Evolutionary conservation across 2,888 invertebrate species (phyloP).

Genomic region (Blera fallax): DNA sequence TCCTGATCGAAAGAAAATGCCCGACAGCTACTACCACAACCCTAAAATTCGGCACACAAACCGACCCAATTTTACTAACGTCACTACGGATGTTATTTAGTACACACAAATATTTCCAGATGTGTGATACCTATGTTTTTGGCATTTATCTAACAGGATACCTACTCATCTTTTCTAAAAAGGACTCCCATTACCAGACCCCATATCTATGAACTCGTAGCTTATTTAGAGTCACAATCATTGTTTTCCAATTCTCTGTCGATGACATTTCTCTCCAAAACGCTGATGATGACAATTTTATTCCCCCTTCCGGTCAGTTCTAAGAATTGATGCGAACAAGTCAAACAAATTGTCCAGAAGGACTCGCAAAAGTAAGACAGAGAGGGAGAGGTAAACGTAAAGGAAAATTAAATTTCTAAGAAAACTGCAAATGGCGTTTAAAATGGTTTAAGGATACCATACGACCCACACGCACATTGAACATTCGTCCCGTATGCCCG

Average conservation of each 20-base stretch:
- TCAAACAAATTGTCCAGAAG: conserved; percentile 13
- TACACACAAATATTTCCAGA: too few species aligned
- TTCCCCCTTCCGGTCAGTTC: neutral
- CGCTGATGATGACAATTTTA: conserved; percentile 30
- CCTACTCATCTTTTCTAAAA: neutral
- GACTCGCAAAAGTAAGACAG: neutral
- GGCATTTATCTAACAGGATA: neutral
- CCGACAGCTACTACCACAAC: too few species aligned
- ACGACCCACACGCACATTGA: neutral
- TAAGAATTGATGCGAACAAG: neutral
- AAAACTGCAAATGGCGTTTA: conserved; percentile 48
- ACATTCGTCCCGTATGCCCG: neutral
- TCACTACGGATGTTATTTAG: too few species aligned
- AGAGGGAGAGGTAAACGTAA: neutral
- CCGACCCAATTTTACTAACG: too few species aligned
- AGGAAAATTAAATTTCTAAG: conserved; percentile 37
- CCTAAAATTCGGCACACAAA: too few species aligned
- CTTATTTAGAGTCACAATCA: conserved; percentile 17
- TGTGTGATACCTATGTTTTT: neutral
- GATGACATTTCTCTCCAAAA: conserved; percentile 4
- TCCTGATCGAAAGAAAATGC: too few species aligned
- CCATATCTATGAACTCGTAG: neutral
- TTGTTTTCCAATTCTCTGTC: conserved; percentile 25
- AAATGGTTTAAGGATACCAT: conserved; percentile 35
- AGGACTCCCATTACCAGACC: neutral